Conservation (phyloP, 2,888 invertebrate genomes). For the Melitaea athalia region DNA sequence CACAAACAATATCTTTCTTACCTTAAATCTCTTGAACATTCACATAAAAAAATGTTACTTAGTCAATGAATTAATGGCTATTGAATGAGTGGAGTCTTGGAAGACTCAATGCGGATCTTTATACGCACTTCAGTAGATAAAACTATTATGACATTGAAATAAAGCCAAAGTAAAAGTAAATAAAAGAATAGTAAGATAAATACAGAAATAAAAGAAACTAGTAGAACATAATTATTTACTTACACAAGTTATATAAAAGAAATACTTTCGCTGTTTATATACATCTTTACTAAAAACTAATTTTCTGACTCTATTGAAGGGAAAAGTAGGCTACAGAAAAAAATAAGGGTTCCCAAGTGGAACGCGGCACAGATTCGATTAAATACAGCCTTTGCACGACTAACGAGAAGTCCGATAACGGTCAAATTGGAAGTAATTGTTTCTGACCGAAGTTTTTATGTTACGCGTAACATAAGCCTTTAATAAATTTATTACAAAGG, state of each 20-base stretch:
- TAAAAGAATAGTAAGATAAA: no score
- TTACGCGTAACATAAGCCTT: neutral
- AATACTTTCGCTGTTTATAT: neutral
- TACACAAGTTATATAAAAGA: neutral
- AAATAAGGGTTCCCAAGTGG: conserved; percentile 35
- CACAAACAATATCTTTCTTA: no score
- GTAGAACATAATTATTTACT: neutral
- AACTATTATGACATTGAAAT: no score
- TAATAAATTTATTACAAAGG: neutral
- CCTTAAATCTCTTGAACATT: no score
- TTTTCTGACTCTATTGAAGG: conserved; percentile 20
- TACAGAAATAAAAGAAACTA: no score
- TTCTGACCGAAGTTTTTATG: conserved; percentile 29
- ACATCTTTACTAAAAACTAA: conserved; percentile 10
- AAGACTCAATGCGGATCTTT: no score
- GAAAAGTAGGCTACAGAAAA: conserved; percentile 32
- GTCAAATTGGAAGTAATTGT: conserved; percentile 47
- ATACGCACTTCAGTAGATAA: no score
- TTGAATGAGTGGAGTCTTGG: no score
- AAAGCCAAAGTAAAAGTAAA: no score
- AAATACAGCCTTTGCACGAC: conserved; percentile 54
- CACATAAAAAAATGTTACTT: no score
- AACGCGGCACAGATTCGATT: conserved; percentile 59
- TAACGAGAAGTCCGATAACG: conserved; percentile 57
- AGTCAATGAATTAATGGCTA: no score